phyloP scores from a whole-genome alignment of 2,888 invertebrate genomes.

The Protodeltote pygarga region DNA sequence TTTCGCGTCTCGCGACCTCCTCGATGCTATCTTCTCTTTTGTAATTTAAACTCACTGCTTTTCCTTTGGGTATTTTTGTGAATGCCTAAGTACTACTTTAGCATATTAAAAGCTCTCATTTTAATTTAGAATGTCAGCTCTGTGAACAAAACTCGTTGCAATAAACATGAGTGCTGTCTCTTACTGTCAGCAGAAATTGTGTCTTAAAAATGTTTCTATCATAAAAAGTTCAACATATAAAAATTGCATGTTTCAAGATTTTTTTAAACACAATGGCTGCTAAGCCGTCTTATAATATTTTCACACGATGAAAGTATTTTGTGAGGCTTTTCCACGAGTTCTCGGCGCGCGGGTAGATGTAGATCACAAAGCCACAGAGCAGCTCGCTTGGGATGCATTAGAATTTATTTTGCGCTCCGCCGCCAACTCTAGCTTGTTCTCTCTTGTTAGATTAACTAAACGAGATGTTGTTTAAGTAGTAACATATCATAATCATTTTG shows the following conservation, averaged over 20 bases:
- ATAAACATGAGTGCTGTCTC: conserved; percentile 39
- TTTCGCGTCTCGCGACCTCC: neutral
- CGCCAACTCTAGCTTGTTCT: conserved; percentile 21
- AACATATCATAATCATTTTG: conserved; percentile 45
- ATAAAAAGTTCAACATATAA: conserved; percentile 34
- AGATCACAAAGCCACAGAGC: conserved; percentile 40
- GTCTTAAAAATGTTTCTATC: conserved; percentile 31
- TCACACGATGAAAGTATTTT: conserved; percentile 21
- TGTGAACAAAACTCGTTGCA: conserved; percentile 37
- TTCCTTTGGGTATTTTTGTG: conserved; percentile 28
- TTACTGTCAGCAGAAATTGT: conserved; percentile 18
- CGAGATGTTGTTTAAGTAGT: conserved; percentile 39
- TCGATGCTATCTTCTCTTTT: conserved; percentile 9
- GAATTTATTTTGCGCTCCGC: conserved; percentile 48
- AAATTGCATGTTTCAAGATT: conserved; percentile 39
- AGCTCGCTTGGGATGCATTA: conserved; percentile 56
- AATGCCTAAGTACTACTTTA: conserved; percentile 30
- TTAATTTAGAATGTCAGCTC: conserved; percentile 19
- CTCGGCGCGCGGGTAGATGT: conserved; percentile 10
- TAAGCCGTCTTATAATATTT: conserved; percentile 41
- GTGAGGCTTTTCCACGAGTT: conserved; percentile 21
- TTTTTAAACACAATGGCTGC: conserved; percentile 36
- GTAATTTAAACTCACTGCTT: conserved; percentile 8
- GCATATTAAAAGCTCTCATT: conserved; percentile 32
- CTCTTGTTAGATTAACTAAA: conserved; percentile 41